Evolutionary conservation across 2,888 invertebrate genomes (phyloP).

Genomic region (Tortricodes alternella): DNA sequence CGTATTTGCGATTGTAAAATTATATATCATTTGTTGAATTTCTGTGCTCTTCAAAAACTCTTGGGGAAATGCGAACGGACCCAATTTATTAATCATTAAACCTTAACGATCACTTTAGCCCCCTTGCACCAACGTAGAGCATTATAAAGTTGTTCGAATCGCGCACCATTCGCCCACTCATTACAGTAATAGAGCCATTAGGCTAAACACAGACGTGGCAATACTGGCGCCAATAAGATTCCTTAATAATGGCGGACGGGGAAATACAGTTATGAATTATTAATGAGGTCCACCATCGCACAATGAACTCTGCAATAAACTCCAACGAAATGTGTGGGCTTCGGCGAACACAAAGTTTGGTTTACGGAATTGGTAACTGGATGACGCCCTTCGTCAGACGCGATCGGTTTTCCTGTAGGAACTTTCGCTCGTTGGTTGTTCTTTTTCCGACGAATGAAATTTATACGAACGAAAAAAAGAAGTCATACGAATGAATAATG

Average conservation of each 20-base stretch:
- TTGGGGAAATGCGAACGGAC: background rate
- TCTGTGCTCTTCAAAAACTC: background rate
- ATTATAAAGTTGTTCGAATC: constrained; percentile 50
- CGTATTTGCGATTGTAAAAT: no score
- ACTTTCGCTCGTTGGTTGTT: constrained; percentile 13
- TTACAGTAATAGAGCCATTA: constrained; percentile 70
- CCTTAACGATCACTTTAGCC: background rate
- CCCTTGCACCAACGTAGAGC: constrained; percentile 17
- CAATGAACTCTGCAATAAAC: constrained; percentile 28
- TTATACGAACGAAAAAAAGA: constrained; percentile 4
- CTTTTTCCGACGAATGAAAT: constrained; percentile 15
- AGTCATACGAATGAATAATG: constrained; percentile 20
- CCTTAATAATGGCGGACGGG: constrained; percentile 48
- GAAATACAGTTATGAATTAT: constrained; percentile 55
- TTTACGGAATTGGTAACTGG: background rate
- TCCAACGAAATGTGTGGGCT: constrained; percentile 20
- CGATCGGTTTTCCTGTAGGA: constrained; percentile 22
- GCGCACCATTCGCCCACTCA: constrained; percentile 48
- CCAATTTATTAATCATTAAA: background rate
- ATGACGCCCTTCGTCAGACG: constrained; percentile 10
- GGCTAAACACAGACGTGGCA: constrained; percentile 52
- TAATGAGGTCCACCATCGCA: constrained; percentile 37
- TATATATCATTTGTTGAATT: background rate
- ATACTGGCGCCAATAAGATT: constrained; percentile 52
- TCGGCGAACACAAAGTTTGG: constrained; percentile 21